These are phyloP conservation scores for Gobius niger DNA, from an alignment of 2,113 vertebrate genomes.

Conservation along the genomic window DNA sequence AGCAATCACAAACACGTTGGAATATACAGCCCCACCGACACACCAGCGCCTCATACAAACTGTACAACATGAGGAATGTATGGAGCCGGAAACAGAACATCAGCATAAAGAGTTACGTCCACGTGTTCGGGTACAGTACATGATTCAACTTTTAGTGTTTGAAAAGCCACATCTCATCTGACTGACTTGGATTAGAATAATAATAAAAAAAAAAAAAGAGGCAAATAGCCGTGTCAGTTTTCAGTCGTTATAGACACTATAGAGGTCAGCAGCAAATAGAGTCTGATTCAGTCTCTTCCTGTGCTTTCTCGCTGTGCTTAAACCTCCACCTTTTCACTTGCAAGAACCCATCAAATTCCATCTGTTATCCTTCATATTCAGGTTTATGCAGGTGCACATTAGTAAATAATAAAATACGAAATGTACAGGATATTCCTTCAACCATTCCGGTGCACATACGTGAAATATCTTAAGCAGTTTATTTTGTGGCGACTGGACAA, in stretches of 20 bases:
- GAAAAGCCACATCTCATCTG: neutral
- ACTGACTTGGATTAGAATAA: neutral
- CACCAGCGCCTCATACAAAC: constrained; percentile 70
- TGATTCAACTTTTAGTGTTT: constrained; percentile 19
- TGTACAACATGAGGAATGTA: constrained; percentile 73
- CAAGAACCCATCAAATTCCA: neutral
- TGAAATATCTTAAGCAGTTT: neutral
- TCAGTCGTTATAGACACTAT: constrained; percentile 32
- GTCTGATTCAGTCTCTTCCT: constrained; percentile 39
- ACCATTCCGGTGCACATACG: neutral
- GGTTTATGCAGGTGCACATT: neutral
- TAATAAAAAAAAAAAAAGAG: neutral
- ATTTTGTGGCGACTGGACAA: no score
- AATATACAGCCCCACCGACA: constrained; percentile 73
- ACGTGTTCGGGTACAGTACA: constrained; percentile 60
- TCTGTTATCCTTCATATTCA: constrained; percentile 8
- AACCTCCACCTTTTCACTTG: constrained; percentile 17
- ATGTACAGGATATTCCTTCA: neutral
- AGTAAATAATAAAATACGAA: no score
- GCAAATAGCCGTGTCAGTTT: constrained; percentile 9
- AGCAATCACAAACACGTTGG: constrained; percentile 70
- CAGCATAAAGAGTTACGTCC: constrained; percentile 55
- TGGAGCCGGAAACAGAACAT: constrained; percentile 44
- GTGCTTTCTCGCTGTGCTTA: constrained; percentile 29
- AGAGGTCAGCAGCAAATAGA: constrained; percentile 61